phyloP scores from a whole-genome alignment of 2,797 vertebrate species.

The Taenioides sp. region DNA sequence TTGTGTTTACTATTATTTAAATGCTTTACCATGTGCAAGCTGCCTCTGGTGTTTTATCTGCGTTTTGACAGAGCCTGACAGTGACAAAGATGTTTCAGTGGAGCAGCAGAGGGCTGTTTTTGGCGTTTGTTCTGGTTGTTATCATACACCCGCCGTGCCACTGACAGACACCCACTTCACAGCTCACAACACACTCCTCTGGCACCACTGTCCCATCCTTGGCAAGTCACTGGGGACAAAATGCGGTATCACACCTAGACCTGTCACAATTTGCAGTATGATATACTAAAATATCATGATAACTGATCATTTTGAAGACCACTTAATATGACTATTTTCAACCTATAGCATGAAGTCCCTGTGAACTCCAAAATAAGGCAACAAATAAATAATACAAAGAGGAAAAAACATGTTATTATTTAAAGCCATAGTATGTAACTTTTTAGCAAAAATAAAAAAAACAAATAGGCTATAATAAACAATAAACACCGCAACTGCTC shows the following conservation, averaged over 20 bases:
- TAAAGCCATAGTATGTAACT: too few species aligned
- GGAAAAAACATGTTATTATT: too few species aligned
- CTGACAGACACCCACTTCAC: conserved; percentile 65
- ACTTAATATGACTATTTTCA: too few species aligned
- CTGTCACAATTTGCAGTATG: too few species aligned
- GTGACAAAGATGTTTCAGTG: conserved; percentile 28
- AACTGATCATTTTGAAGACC: too few species aligned
- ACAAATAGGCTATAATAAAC: too few species aligned
- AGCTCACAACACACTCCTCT: conserved; percentile 59
- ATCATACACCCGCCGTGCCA: conserved; percentile 50
- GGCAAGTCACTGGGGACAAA: conserved; percentile 42
- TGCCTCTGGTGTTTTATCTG: conserved; percentile 29
- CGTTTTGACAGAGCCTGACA: conserved; percentile 46
- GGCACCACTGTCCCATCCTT: conserved; percentile 32
- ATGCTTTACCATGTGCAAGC: neutral
- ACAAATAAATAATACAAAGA: too few species aligned
- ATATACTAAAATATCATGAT: too few species aligned
- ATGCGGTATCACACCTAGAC: conserved; percentile 28
- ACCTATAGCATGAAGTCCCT: too few species aligned
- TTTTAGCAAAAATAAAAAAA: too few species aligned
- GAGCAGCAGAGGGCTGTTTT: conserved; percentile 18
- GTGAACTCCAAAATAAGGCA: too few species aligned
- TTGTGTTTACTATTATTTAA: conserved; percentile 31
- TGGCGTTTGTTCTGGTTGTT: conserved; percentile 32
- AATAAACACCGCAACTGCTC: too few species aligned